These are phyloP conservation scores for Stenchaetothrips biformis DNA, from an alignment of 2,888 invertebrate genomes.

Conservation along the genomic window DNA sequence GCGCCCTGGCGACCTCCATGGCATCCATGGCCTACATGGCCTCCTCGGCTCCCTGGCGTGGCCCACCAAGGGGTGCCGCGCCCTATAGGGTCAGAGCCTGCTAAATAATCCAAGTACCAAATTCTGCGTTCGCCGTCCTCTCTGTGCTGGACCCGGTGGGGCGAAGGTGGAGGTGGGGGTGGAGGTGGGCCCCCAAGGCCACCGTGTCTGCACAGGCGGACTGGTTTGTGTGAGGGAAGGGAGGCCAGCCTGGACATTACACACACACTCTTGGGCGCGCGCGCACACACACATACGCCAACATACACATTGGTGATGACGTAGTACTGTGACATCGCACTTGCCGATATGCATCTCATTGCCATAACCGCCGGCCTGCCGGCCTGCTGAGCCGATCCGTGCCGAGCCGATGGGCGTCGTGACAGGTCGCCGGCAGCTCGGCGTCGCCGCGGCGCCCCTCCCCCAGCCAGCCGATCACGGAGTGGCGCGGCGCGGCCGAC, in stretches of 20 bases:
- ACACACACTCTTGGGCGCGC: background rate
- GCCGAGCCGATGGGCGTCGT: too few species aligned
- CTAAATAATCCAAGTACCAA: too few species aligned
- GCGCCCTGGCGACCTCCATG: too few species aligned
- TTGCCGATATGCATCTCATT: background rate
- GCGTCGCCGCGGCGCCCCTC: too few species aligned
- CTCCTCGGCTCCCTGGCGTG: background rate
- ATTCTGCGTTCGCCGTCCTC: too few species aligned
- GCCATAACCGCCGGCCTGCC: background rate
- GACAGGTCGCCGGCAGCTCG: too few species aligned
- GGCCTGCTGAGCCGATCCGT: too few species aligned
- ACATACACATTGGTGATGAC: background rate
- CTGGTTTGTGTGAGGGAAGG: background rate
- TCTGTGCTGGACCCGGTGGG: background rate
- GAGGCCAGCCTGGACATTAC: background rate
- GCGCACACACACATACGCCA: background rate
- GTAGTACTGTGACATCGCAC: background rate
- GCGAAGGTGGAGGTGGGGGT: background rate
- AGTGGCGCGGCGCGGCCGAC: background rate
- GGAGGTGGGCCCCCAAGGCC: background rate
- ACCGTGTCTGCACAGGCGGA: background rate
- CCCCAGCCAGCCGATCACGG: too few species aligned
- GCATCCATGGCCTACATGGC: too few species aligned
- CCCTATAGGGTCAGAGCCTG: too few species aligned
- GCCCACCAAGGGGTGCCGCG: background rate